A percentile compares a stretch with the other conserved stretches of the same genome.
These are phyloP conservation scores for Nesidiocoris tenuis DNA, from an alignment of 2,888 invertebrate species.

Conservation along the genomic window DNA sequence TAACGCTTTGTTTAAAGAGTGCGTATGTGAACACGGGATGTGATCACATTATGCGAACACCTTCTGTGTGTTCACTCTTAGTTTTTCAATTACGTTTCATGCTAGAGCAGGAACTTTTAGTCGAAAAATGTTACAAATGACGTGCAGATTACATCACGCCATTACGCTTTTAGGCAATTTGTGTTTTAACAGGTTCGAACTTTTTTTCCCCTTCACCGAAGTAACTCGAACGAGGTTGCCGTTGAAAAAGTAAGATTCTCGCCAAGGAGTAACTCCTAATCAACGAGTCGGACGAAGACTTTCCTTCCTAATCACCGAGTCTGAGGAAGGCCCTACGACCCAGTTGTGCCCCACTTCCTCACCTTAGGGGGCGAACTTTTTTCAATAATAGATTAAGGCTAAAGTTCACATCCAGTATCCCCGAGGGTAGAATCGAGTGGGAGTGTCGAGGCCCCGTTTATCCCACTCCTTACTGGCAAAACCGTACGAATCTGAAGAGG, in stretches of 20 bases:
- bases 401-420: constrained; percentile 9
- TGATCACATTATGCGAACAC: no score
- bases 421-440: neutral
- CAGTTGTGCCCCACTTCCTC: neutral
- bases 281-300: neutral
- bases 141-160: neutral
- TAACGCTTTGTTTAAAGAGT: no score
- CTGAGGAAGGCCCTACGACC: neutral
- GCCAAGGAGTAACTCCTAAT: neutral
- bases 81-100: no score
- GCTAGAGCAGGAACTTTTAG: no score
- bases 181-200: neutral
- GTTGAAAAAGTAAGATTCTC: neutral
- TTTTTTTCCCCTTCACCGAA: neutral
- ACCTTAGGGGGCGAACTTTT: neutral
- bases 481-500: no score
- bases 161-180: neutral
- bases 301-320: neutral
- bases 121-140: neutral
- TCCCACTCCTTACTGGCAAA: no score
- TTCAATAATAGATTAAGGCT: constrained; percentile 26
- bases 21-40: no score
- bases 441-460: neutral
- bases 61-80: no score
- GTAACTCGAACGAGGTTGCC: neutral